Percentiles rank a stretch among this genome's conserved stretches.
phyloP scores from a whole-genome alignment of 35 echinoderm and acorn worm species.

The Acanthaster planci region DNA sequence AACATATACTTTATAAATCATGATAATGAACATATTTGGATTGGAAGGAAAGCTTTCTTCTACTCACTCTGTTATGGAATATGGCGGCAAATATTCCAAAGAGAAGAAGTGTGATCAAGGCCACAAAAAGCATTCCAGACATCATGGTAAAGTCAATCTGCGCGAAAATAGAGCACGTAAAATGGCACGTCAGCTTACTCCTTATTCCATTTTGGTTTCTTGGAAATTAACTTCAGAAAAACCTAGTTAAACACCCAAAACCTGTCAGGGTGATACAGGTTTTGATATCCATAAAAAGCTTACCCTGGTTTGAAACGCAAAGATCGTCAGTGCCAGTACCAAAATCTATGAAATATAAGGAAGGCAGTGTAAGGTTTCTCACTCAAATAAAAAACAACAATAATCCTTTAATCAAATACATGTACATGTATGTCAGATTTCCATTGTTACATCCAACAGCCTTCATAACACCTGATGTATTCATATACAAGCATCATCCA shows the following conservation, averaged over 20 bases:
- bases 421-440: background rate
- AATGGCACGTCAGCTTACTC: no score
- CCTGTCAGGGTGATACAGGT: no score
- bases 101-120: conserved; percentile 43
- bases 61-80: conserved; percentile 70
- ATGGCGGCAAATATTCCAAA: conserved; percentile 88
- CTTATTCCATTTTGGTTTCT: no score
- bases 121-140: conserved; percentile 62
- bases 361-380: no score
- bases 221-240: no score
- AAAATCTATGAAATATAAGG: conserved; percentile 52
- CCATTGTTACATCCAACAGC: background rate
- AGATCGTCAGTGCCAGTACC: conserved; percentile 60
- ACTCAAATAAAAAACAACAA: conserved; percentile 47
- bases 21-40: no score
- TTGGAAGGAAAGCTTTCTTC: background rate
- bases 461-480: no score
- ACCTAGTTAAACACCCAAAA: no score
- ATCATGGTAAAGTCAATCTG: conserved; percentile 95
- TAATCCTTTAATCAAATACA: background rate
- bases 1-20: no score
- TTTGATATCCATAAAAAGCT: background rate
- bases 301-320: conserved; percentile 98
- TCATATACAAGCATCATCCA: no score
- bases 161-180: background rate